Evolutionary conservation across 2,888 invertebrate genomes (phyloP), one percentile per base, ranked within the genome.

Genomic region (Tenthredo notha): DNA sequence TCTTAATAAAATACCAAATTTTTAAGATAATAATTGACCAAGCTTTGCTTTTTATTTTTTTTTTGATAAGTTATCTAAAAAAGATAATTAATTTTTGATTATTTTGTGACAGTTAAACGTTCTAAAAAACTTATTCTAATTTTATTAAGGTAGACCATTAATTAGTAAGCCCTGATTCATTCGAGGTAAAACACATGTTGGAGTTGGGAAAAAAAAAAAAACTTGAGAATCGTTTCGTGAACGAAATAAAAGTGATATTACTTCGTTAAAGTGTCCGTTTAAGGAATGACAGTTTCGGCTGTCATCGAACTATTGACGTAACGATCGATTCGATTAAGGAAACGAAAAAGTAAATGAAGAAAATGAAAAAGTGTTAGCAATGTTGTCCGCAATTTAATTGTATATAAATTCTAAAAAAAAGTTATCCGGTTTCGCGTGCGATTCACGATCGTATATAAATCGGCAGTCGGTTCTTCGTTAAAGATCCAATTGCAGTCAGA

Each of bases 301-400:
- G 37, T 33, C 70, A 37, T 37, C 67, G 67, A 67, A 29, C 0
- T 2, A n/a, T 3, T 15, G 7, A 37, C 15, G 37, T 15, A 18
- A 33, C 18, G n/a, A 43, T 21, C 72, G 43, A 74, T 74, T 43
- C 43, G 43, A 29, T 25, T 25, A 2, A 40, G 9, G 72, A 43
- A 67, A 67, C 4, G 10, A 74, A 74, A 21, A 18, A 74, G 10
- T 0, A 9, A n/a, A 4, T 33, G 33, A 77, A 54, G 77, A 33
- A n/a, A 54, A 25, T 43, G 43, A 74, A 77, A 77, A 77, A 77
- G 77, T 77, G 77, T 77, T 7, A n/a, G 77, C 18, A 77, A 77
- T 54, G 54, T 50, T 54, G 77, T 77, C 47, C 54, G 77, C n/a
- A 77, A 77, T 77, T 77, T 33, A 18, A 77, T 50, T 6, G 33